phyloP scores from a whole-genome alignment of 2,113 vertebrate species.

The Trematocara marginatum region DNA sequence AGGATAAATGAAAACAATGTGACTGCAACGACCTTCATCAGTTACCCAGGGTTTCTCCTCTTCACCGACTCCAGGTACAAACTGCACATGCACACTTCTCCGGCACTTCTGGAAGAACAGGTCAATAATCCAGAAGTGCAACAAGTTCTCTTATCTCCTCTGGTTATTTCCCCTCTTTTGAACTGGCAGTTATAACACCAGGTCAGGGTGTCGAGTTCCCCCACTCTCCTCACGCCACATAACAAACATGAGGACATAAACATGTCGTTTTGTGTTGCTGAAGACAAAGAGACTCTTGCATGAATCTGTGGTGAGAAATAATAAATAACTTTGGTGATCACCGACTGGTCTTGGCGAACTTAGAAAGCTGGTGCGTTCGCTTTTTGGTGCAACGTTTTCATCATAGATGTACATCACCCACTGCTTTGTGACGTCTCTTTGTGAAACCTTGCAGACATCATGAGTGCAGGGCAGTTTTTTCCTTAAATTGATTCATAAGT shows the following conservation, averaged over 20 bases:
- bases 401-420: neutral
- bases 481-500: too few species aligned
- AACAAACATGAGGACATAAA: neutral
- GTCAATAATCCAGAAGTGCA: neutral
- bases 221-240: fast-evolving
- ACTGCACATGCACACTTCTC: neutral
- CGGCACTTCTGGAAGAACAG: fast-evolving
- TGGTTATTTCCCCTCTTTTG: neutral
- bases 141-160: neutral
- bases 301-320: neutral
- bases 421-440: fast-evolving
- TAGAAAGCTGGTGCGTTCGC: neutral
- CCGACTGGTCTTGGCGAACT: neutral
- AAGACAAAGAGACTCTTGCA: neutral
- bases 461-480: neutral
- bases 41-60: neutral
- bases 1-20: neutral
- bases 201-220: neutral
- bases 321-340: neutral
- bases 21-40: neutral
- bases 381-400: neutral
- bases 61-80: neutral
- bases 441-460: neutral
- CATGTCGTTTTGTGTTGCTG: neutral
- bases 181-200: neutral